Base-by-base conservation (phyloP, 2,888 invertebrate genomes). In the Gymnosoma rotundatum region DNA sequence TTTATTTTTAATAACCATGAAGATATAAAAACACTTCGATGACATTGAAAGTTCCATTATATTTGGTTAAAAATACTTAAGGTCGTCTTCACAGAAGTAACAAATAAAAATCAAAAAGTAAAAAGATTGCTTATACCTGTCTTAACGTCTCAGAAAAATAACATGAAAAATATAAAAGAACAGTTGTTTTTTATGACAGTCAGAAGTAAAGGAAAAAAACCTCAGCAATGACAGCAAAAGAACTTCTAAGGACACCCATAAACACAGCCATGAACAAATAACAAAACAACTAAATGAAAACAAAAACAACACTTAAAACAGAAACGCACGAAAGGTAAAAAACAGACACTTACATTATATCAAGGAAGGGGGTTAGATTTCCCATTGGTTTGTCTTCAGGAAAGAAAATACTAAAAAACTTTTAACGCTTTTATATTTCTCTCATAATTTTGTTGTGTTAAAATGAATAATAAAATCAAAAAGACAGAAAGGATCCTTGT, bases 151-250 rank as follows among this genome's bases (percentile, higher is more conserved):
- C 54, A 73, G 50, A 75, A 69, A 83, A 83, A 82, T 85, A 67
- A 80, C 80, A 78, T 32, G n/a, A 86, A 60, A 32, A 66, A 42
- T 16, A 38, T n/a, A 85, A 86, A 85, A 88, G 32, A 87, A 87
- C 87, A 85, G 86, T 86, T 87, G 87, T 83, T 86, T 78, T 16
- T 48, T n/a, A 12, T 42, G 42, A 42, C 42, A 10, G 10, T 12
- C 12, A 42, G 12, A 38, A 83, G 54, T 5, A 61, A 79, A 75
- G 36, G 20, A 21, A 25, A 16, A 36, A 48, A 70, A 56, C 60
- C 38, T 6, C 48, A 73, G 50, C 61, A 58, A 75, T 21, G 60
- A 50, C 56, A 45, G 66, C 45, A 69, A 60, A 56, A 67, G 64
- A 85, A 86, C 83, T 79, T 84, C 83, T 87, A 86, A 87, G 86